Evolutionary conservation across 2,113 vertebrate species (phyloP).

Genomic region (Dicentrarchus labrax): DNA sequence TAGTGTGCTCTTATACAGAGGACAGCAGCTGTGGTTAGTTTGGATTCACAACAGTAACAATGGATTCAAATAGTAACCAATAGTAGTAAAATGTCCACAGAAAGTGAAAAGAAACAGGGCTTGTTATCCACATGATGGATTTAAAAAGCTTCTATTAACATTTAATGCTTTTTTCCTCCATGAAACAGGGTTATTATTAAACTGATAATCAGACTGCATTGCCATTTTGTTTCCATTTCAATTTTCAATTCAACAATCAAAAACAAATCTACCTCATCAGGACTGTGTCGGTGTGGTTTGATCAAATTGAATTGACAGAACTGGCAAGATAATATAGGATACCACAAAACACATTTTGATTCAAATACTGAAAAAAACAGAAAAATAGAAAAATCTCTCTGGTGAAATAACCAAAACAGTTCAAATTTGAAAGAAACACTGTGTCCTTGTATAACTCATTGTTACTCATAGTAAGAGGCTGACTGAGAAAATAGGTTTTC

Average conservation of each 20-base stretch:
- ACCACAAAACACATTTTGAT: neutral
- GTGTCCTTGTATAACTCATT: neutral
- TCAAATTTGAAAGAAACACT: neutral
- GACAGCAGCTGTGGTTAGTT: neutral
- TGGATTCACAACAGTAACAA: conserved; percentile 15
- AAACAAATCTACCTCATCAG: neutral
- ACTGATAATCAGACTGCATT: neutral
- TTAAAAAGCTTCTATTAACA: neutral
- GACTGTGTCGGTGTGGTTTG: neutral
- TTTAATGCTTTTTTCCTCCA: neutral
- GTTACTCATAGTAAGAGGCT: neutral
- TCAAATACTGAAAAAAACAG: neutral
- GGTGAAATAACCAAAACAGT: neutral
- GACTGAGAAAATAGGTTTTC: neutral
- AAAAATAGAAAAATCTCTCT: neutral
- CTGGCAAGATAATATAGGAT: neutral
- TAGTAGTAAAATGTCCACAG: neutral
- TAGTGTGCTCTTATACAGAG: neutral
- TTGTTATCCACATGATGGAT: neutral
- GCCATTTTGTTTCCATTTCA: neutral
- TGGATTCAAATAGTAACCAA: neutral
- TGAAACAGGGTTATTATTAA: neutral
- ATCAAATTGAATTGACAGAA: neutral
- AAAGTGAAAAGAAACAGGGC: neutral
- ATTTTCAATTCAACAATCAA: neutral